Base-by-base conservation (phyloP, 2,888 invertebrate genomes). In the Sesamia inferens region DNA sequence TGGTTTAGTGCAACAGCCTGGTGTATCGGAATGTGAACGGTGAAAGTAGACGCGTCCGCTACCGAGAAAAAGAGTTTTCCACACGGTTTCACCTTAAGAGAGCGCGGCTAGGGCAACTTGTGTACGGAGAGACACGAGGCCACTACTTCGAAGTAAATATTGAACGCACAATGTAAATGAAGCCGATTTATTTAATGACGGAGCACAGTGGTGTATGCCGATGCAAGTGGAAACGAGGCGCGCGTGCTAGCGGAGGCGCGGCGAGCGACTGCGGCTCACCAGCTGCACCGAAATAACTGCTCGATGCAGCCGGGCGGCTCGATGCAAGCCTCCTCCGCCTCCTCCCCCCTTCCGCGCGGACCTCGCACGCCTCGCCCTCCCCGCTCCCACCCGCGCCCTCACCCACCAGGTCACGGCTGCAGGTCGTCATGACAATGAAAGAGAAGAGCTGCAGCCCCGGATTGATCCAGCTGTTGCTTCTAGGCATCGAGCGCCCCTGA, bases 271-370 rank as follows among this genome's bases (percentile, higher is more conserved):
- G 94, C 90, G 94, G 88, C 87, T 82, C 81, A 88, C 78, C 88
- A 91, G 93, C 92, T 96, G 96, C 96, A 96, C 95, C 94, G 94
- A 96, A 96, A 96, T 96, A 96, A 94, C 95, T 94, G 95, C 95
- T 95, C 92, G 88, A 68, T 95, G 95, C 95, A 95, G 91, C 94
- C 95, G 90, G 95, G 95, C 94, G 93, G 94, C 90, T 93, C 92
- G 93, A 93, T 95, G 95, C 95, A 95, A 89, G 89, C 90, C 91
- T 86, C 87, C 84, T 87, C 87, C 79, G 88, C 79, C 84, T 87
- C 87, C 79, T 87, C 79, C 77, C 85, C 81, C 74, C 69, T 31
- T 57, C 63, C 55, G 67, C 71, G 55, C 67, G 16, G 74, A 69
- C 75, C 79, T 79, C 80, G 10, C 80, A 62, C 81, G 68, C 82